Conservation (phyloP, 2,888 invertebrate genomes). For the Nemotelus pantherinus region DNA sequence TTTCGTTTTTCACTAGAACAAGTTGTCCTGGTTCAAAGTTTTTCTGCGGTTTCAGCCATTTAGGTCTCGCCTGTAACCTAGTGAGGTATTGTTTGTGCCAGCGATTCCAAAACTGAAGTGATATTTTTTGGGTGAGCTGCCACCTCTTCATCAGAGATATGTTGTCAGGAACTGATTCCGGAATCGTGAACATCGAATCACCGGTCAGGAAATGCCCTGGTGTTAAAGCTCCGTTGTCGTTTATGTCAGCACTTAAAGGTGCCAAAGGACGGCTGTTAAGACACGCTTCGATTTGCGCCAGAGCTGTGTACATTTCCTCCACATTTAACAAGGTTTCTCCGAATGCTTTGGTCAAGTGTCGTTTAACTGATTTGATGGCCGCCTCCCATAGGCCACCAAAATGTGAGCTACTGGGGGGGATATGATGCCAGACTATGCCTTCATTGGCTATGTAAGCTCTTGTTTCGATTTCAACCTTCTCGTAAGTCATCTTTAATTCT, state of each 20-base stretch:
- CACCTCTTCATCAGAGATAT: neutral
- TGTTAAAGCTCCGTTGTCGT: neutral
- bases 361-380: neutral
- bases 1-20: neutral
- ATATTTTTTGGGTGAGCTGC: neutral
- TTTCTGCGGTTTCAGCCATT: neutral
- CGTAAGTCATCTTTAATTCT: neutral
- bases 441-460: too few relatives aligned
- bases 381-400: slow-evolving; percentile 9
- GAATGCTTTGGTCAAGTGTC: neutral
- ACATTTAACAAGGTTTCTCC: neutral
- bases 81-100: neutral
- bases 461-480: too few relatives aligned
- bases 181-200: neutral
- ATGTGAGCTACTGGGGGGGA: too few relatives aligned
- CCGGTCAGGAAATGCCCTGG: slow-evolving; percentile 6
- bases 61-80: neutral
- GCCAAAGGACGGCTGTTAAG: neutral
- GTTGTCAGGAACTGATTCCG: neutral
- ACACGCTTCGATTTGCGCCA: neutral
- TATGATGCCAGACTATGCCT: too few relatives aligned
- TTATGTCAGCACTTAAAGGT: neutral
- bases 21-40: neutral
- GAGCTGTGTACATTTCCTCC: slow-evolving; percentile 1
- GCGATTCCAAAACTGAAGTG: neutral